phyloP scores from a whole-genome alignment of 2,888 invertebrate species.

The Lasioglossum pauxillum region DNA sequence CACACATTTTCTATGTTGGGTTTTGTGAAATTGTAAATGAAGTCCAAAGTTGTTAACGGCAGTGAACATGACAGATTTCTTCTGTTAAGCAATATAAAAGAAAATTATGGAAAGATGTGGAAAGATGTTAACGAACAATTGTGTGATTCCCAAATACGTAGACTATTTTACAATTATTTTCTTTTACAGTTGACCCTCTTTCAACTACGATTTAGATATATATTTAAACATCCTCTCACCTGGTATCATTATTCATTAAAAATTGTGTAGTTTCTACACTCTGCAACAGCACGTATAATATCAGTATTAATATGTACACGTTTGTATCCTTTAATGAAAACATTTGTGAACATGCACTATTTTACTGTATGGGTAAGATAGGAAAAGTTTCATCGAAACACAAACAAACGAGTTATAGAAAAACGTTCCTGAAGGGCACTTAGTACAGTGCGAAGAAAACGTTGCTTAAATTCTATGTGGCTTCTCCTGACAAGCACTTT shows the following conservation, averaged over 20 bases:
- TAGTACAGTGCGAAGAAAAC: slow-evolving; percentile 16
- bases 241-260: slow-evolving; percentile 32
- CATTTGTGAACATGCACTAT: slow-evolving; percentile 46
- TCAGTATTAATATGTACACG: slow-evolving; percentile 42
- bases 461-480: slow-evolving; percentile 23
- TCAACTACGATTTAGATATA: background rate
- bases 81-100: slow-evolving; percentile 36
- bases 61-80: slow-evolving; percentile 65
- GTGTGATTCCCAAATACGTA: background rate
- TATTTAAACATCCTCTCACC: slow-evolving; percentile 48
- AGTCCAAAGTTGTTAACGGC: slow-evolving; percentile 74
- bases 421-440: slow-evolving; percentile 5
- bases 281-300: slow-evolving; percentile 39
- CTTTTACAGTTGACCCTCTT: background rate
- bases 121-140: background rate
- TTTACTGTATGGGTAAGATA: background rate
- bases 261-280: slow-evolving; percentile 37
- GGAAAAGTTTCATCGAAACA: slow-evolving; percentile 14
- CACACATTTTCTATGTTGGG: slow-evolving; percentile 74
- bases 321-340: slow-evolving; percentile 38
- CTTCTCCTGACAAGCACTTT: slow-evolving; percentile 46
- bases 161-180: background rate
- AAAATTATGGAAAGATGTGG: background rate
- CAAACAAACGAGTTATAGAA: background rate
- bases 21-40: slow-evolving; percentile 72